Evolutionary conservation across 2,797 vertebrate species (phyloP), one percentile per base, ranked within the genome.

Genomic region (Sebastes dallii): DNA sequence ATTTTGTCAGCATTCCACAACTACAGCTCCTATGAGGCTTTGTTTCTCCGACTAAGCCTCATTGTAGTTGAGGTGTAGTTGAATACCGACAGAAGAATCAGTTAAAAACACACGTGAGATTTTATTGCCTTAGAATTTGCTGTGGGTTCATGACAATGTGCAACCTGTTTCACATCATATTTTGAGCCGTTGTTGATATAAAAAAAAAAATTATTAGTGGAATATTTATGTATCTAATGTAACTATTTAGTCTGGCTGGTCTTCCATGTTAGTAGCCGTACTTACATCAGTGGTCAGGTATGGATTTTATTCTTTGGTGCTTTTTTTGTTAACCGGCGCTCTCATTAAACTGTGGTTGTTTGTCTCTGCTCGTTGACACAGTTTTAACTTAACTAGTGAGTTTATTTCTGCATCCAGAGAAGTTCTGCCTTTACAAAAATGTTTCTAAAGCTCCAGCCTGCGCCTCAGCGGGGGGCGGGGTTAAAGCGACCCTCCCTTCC

Each of bases 371-470:
- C n/a, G 10, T 65, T 34, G 46, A 52, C 42, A 14, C 65, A 16
- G 46, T 68, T 75, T 69, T 9, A 70, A 68, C 72, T 74, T 27
- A 13, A 75, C 18, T 55, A 16, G 20, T 34, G 78, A 64, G 46
- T 77, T 72, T 61, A 52, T 36, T 69, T 66, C 83, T 72, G 80
- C 72, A 30, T 81, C 81, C 86, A 46, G 81, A 77, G 77, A 39
- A 66, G 78, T 65, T 80, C 83, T 60, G 87, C 72, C 71, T 80
- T 42, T 9, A 11, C 27, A 6, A 32, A 68, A 12, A 56, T 13
- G 58, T 75, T 34, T 36, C 30, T 30, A 46, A 87, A 86, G 75
- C 91, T 92, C 89, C 91, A 85, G 83, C 88, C 87, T 80, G 89
- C 88, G 2, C 86, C 85, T 85, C 72, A 68, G 85, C 73, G 61